Conservation (phyloP, 2,113 vertebrate genomes). For the Polypterus bichir region DNA sequence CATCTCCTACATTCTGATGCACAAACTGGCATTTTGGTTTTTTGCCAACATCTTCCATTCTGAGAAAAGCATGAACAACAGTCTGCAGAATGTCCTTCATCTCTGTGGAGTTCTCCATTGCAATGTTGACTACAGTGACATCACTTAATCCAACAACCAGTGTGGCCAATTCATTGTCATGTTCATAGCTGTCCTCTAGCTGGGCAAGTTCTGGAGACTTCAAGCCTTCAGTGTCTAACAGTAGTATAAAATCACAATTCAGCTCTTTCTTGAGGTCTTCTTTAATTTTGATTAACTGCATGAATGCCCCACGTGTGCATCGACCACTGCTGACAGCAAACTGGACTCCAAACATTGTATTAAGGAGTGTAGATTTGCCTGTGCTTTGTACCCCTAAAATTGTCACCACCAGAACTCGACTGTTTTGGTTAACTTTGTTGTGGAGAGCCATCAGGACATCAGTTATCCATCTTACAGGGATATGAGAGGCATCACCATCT, state of each 20-base stretch:
- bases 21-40: slow-evolving; percentile 34
- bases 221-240: slow-evolving; percentile 55
- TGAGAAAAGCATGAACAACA: slow-evolving; percentile 53
- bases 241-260: slow-evolving; percentile 54
- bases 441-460: slow-evolving; percentile 42
- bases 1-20: slow-evolving; percentile 26
- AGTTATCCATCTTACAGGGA: slow-evolving; percentile 55
- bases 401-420: slow-evolving; percentile 46
- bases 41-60: slow-evolving; percentile 33
- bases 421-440: slow-evolving; percentile 35
- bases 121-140: slow-evolving; percentile 38
- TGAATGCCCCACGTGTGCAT: slow-evolving; percentile 54
- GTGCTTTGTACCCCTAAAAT: slow-evolving; percentile 60
- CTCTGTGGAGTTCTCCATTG: slow-evolving; percentile 26
- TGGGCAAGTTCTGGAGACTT: slow-evolving; percentile 13
- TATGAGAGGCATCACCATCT: slow-evolving; percentile 53
- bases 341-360: slow-evolving; percentile 70
- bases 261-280: slow-evolving; percentile 43
- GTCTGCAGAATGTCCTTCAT: slow-evolving; percentile 45
- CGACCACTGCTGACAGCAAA: slow-evolving; percentile 56
- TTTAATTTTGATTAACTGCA: slow-evolving; percentile 36
- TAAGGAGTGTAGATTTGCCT: slow-evolving; percentile 69
- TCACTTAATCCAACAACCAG: slow-evolving; percentile 31
- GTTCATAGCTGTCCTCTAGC: slow-evolving; percentile 12
- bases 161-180: slow-evolving; percentile 40